Base-by-base conservation (phyloP, 2,888 invertebrate species). In the Tiliacea citrago region DNA sequence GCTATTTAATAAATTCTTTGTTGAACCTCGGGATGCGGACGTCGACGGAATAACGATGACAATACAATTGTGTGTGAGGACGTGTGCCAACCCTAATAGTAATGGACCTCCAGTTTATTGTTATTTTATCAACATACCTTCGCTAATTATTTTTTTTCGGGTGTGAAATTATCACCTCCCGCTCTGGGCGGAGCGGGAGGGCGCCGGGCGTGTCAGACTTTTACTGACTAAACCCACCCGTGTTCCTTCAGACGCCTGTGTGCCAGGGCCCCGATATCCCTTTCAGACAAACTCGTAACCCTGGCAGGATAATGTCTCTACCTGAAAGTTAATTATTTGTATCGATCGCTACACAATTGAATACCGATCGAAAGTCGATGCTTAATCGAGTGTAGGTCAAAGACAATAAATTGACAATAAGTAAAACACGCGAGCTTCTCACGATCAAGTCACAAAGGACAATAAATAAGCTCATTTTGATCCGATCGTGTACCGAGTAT, bases 391-490 rank as follows among this genome's bases (percentile, higher is more conserved):
- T 29, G 29, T 29, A 29, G 29, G 29, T 29, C 2, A 39, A 86
- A 88, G 82, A 89, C 86, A 88, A 89, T 88, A 86, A 87, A 89
- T 88, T 86, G 77, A 90, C 89, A 88, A 85, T 87, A 89, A 87
- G 86, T 86, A 77, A 81, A 84, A 85, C 83, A 85, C 86, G 82
- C 82, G 84, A 88, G 83, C 76, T 86, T 86, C 83, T 77, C 82
- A 81, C 89, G 82, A 86, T 83, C 83, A 86, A 87, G 62, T 87
- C 86, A 82, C 85, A 78, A 74, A 86, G 82, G 77, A 87, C 87
- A 83, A 90, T 90, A 90, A 90, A 90, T 90, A 90, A 90, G 87
- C 84, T 87, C 87, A 85, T 88, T 88, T 88, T 89, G 88, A 88
- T 85, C 81, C 68, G 84, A 90, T 90, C 88, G 87, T 77, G 81